Base-by-base conservation (phyloP, 1,140 invertebrate species). In the Chelonus insularis region DNA sequence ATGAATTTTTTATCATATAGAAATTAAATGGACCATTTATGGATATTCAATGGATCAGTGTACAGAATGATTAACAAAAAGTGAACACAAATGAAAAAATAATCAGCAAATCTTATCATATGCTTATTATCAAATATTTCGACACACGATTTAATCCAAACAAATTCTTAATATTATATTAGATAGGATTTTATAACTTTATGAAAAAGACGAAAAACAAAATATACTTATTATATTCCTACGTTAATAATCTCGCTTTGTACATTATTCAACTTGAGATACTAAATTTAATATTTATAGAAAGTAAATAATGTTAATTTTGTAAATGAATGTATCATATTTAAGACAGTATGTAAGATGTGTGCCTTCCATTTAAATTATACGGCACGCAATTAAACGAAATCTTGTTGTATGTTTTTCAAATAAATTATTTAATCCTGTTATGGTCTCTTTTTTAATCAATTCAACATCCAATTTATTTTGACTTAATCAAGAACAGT, bases 391-490 rank as follows among this genome's bases (percentile, higher is more conserved):
- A 72, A 66, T 72, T 76, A 69, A 74, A 58, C 41, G 48, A 65
- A 67, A 71, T 75, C 70, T 77, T 76, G 73, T 78, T 78, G 76
- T 76, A 76, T 75, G 73, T 78, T 77, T 78, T 75, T 73, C 73
- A 78, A 74, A 72, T 76, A 75, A 77, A 73, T 69, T 58, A 66
- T 66, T 67, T 41, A 66, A 77, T 67, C 68, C 66, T 66, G 71
- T 29, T 68, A 45, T 64, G 60, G 54, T 41, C n/a, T n/a, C n/a
- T n/a, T n/a, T n/a, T n/a, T n/a, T n/a, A n/a, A n/a, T n/a, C n/a
- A n/a, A n/a, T n/a, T n/a, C n/a, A n/a, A n/a, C n/a, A n/a, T n/a
- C n/a, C n/a, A n/a, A n/a, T n/a, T n/a, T n/a, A n/a, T n/a, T n/a
- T n/a, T n/a, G n/a, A n/a, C n/a, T n/a, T n/a, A n/a, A n/a, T n/a